A percentile compares a stretch with the other conserved stretches of the same genome.
These are phyloP conservation scores for Ctenosaura bakeri DNA, from an alignment of 2,797 vertebrate genomes.

Conservation along the genomic window DNA sequence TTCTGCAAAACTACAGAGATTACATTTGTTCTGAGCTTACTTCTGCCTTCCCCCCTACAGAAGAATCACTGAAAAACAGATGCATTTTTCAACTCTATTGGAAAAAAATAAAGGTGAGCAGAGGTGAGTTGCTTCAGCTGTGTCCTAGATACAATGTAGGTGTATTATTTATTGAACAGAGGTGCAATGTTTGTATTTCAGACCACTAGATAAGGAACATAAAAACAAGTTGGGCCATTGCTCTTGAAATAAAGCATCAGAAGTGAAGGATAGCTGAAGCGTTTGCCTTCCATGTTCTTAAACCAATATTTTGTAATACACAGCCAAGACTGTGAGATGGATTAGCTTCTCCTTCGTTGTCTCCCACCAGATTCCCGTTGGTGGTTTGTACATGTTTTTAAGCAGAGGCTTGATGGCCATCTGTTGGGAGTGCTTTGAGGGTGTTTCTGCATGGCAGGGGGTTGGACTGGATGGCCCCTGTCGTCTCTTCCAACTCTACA, in stretches of 20 bases:
- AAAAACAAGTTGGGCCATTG: background rate
- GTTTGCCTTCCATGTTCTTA: background rate
- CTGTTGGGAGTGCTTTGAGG: too few relatives aligned
- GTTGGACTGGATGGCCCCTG: too few relatives aligned
- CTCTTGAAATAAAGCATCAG: conserved; percentile 8
- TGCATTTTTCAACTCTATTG: background rate
- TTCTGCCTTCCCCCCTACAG: too few relatives aligned
- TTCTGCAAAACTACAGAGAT: too few relatives aligned
- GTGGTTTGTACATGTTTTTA: too few relatives aligned
- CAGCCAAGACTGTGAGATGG: background rate
- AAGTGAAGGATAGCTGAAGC: background rate
- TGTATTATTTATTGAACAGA: conserved; percentile 7
- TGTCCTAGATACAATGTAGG: background rate
- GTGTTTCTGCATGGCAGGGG: too few relatives aligned
- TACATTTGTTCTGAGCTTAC: too few relatives aligned
- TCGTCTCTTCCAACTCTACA: too few relatives aligned
- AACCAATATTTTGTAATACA: background rate
- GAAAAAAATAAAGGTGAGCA: background rate
- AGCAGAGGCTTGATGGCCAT: too few relatives aligned
- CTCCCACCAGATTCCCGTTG: too few relatives aligned
- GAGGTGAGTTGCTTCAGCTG: background rate
- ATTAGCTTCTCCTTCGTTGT: background rate
- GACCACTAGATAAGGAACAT: background rate
- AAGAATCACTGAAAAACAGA: background rate
- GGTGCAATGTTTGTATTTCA: background rate